Evolutionary conservation across 2,888 invertebrate genomes (phyloP).

Genomic region (Calliphora vomitoria): DNA sequence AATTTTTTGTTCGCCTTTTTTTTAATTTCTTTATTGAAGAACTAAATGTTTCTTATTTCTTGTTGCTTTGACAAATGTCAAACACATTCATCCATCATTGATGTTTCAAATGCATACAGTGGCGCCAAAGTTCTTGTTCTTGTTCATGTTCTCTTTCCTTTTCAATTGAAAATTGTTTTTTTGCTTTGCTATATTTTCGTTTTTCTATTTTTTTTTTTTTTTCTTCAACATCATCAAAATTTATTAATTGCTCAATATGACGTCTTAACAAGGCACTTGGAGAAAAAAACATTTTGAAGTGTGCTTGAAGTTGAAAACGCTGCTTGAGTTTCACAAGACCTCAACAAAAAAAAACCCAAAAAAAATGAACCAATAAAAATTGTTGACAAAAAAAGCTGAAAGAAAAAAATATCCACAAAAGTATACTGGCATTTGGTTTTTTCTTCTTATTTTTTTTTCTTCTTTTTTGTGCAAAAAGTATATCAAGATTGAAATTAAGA

Average conservation of each 20-base stretch:
- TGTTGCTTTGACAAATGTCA: slow-evolving; percentile 70
- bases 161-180: slow-evolving; percentile 2
- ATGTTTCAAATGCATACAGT: slow-evolving; percentile 52
- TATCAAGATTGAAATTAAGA: slow-evolving; percentile 65
- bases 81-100: slow-evolving; percentile 61
- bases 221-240: slow-evolving; percentile 61
- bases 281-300: slow-evolving; percentile 57
- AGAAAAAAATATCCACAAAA: slow-evolving; percentile 31
- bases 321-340: slow-evolving; percentile 66
- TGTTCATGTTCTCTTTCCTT: slow-evolving; percentile 31
- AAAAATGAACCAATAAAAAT: slow-evolving; percentile 69
- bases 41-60: slow-evolving; percentile 33
- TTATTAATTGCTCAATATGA: slow-evolving; percentile 74
- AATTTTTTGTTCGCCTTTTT: background rate
- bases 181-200: background rate
- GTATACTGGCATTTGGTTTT: background rate
- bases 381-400: slow-evolving; percentile 62
- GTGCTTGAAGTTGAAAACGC: slow-evolving; percentile 68
- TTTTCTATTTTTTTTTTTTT: slow-evolving; percentile 28
- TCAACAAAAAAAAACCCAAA: slow-evolving; percentile 20
- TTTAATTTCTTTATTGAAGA: slow-evolving; percentile 9
- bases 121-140: slow-evolving; percentile 46
- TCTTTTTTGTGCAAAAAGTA: slow-evolving; percentile 8
- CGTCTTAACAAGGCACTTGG: slow-evolving; percentile 72
- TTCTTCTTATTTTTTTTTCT: slow-evolving; percentile 9